These are phyloP conservation scores for Bos indicus DNA, from an alignment of 2,113 vertebrate species.

Conservation along the genomic window DNA sequence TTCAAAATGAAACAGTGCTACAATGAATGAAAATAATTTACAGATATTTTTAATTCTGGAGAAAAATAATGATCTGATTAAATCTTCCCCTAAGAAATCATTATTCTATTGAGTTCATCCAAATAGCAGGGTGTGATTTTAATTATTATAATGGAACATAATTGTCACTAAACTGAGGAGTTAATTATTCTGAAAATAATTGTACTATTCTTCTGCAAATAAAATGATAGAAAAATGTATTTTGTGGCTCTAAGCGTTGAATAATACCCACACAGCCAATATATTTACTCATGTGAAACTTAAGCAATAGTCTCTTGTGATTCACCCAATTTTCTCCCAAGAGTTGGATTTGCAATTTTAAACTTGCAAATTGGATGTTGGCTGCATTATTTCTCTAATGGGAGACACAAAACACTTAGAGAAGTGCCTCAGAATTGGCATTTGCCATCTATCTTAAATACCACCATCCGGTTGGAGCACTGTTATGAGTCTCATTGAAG, in stretches of 20 bases:
- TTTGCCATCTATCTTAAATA: conserved; percentile 67
- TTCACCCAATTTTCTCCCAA: conserved; percentile 73
- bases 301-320: conserved; percentile 74
- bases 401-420: conserved; percentile 69
- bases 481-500: conserved; percentile 30
- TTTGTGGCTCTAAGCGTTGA: conserved; percentile 70
- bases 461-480: conserved; percentile 55
- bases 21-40: conserved; percentile 41
- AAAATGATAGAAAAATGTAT: conserved; percentile 72
- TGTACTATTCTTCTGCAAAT: conserved; percentile 72
- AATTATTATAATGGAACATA: conserved; percentile 74
- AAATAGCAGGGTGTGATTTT: conserved; percentile 67
- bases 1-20: conserved; percentile 30
- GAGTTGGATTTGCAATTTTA: conserved; percentile 71
- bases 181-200: conserved; percentile 79
- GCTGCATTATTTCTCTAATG: conserved; percentile 70
- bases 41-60: conserved; percentile 56
- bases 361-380: conserved; percentile 76
- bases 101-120: conserved; percentile 70
- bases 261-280: conserved; percentile 66
- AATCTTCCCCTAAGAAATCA: conserved; percentile 65
- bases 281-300: conserved; percentile 77
- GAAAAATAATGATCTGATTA: conserved; percentile 57
- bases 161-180: conserved; percentile 75
- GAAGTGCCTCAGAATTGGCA: conserved; percentile 62